Conservation (phyloP, 2,888 invertebrate genomes). For the Stenodera caucasica region DNA sequence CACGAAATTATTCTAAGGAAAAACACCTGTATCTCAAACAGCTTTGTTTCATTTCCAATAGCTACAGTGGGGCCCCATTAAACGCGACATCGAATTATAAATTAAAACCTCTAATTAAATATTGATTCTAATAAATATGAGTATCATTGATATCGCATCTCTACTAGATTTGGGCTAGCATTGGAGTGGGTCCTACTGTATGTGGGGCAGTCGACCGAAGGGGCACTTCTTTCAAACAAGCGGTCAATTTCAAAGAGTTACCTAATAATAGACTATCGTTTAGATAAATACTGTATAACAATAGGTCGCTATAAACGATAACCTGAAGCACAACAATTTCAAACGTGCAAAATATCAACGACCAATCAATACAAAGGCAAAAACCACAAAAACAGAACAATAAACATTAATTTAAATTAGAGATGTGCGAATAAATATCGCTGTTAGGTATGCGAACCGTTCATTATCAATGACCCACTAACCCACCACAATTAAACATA, state of each 20-base stretch:
- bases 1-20: too few relatives aligned
- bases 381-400: too few relatives aligned
- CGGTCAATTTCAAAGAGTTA: constrained; percentile 27
- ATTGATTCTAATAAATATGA: too few relatives aligned
- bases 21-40: too few relatives aligned
- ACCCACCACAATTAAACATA: too few relatives aligned
- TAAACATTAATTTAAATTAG: not conserved
- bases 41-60: too few relatives aligned
- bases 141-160: too few relatives aligned
- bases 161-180: too few relatives aligned
- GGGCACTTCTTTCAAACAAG: not conserved
- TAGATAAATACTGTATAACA: constrained; percentile 33
- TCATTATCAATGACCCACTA: constrained; percentile 6
- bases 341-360: not conserved
- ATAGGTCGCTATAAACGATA: constrained; percentile 28
- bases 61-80: too few relatives aligned
- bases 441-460: not conserved
- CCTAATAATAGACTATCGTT: constrained; percentile 32
- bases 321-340: constrained; percentile 8
- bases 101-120: too few relatives aligned
- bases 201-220: not conserved
- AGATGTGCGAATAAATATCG: not conserved
- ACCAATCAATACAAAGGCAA: not conserved
- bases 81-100: too few relatives aligned
- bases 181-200: too few relatives aligned